These are phyloP conservation scores for Alosa sapidissima DNA, from an alignment of 2,797 vertebrate genomes.

Conservation along the genomic window DNA sequence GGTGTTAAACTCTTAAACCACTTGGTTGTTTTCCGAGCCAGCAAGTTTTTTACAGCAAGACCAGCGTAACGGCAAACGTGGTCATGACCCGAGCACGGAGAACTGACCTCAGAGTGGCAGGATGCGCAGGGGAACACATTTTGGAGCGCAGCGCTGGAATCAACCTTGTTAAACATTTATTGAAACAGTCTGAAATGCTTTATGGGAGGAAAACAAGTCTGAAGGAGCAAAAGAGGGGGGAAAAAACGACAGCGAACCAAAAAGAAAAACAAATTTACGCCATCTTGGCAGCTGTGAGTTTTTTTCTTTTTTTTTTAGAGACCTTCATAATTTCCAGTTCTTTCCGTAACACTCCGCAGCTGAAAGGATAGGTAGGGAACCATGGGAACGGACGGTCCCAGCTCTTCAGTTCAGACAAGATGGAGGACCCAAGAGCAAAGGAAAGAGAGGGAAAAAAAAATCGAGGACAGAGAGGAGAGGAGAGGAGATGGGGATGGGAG, in stretches of 20 bases:
- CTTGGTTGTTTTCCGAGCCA: background rate
- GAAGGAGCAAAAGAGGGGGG: background rate
- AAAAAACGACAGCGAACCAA: background rate
- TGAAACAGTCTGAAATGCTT: conserved; percentile 43
- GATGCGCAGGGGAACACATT: conserved; percentile 31
- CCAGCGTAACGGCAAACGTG: conserved; percentile 12
- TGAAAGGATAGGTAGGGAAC: background rate
- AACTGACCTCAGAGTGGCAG: background rate
- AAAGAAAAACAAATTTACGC: conserved; percentile 38
- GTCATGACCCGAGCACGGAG: background rate
- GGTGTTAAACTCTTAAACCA: background rate
- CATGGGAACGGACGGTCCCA: background rate
- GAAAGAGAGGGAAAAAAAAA: background rate
- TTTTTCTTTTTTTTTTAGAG: conserved; percentile 1
- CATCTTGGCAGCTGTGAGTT: conserved; percentile 34
- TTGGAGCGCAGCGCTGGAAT: conserved; percentile 29
- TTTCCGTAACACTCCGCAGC: conserved; percentile 39
- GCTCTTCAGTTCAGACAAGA: background rate
- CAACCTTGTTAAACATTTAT: conserved; percentile 50
- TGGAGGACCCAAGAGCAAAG: background rate
- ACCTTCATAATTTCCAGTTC: conserved; percentile 48
- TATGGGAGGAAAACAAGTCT: conserved; percentile 40
- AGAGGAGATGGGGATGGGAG: background rate
- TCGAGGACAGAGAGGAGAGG: background rate
- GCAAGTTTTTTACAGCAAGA: background rate